Conservation (phyloP, 2,888 invertebrate species). For the Atrina japonica region DNA sequence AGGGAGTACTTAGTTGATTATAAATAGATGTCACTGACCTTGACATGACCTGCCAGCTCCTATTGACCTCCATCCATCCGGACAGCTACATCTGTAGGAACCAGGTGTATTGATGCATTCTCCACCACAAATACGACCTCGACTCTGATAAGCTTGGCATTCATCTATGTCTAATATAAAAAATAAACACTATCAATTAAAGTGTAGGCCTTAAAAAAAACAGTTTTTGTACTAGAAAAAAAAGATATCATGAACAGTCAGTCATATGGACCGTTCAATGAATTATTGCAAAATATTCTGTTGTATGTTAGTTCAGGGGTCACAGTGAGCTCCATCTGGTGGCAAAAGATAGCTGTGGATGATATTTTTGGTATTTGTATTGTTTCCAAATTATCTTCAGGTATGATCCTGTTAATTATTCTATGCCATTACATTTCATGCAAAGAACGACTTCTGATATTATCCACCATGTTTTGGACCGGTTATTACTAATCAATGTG, state of each 20-base stretch:
- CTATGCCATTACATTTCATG: too few species aligned
- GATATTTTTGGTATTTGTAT: too few species aligned
- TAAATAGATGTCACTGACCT: too few species aligned
- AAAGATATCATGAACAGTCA: background rate
- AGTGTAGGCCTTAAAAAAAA: background rate
- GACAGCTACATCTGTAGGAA: constrained; percentile 83
- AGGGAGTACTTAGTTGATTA: too few species aligned
- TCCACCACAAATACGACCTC: constrained; percentile 86
- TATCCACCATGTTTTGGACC: too few species aligned
- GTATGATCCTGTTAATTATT: too few species aligned
- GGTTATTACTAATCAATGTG: too few species aligned
- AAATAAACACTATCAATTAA: background rate
- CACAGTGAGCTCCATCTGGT: too few species aligned
- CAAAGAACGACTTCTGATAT: too few species aligned
- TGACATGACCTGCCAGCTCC: constrained; percentile 90
- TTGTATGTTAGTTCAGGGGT: background rate
- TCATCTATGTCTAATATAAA: constrained; percentile 88
- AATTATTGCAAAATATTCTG: background rate
- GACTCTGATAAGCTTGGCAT: constrained; percentile 84
- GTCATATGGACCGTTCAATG: background rate
- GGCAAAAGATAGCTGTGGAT: too few species aligned
- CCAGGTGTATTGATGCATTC: constrained; percentile 93
- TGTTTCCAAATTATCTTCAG: too few species aligned
- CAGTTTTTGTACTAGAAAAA: background rate
- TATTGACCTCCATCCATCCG: constrained; percentile 74